Base-by-base conservation (phyloP, 2,113 vertebrate genomes). In the Centropristis striata region DNA sequence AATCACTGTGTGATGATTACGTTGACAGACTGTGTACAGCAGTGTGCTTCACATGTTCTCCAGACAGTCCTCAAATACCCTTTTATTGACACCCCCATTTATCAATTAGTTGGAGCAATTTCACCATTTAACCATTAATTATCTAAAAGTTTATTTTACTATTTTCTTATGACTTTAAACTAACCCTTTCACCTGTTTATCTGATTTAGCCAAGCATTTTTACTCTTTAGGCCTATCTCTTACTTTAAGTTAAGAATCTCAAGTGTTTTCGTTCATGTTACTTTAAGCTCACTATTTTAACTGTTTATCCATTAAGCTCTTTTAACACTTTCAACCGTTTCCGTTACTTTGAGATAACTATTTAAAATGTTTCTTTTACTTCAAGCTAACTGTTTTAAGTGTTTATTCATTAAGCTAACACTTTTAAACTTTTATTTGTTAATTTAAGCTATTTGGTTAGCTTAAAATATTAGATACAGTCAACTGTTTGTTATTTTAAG, bases 1-100 rank as follows among this genome's bases (percentile, higher is more conserved):
- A 54, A 32, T 72, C 71, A 72, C 44, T 57, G 20, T n/a, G 55
- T 23, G 44, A 63, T 51, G 53, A 69, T 58, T 32, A 65, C n/a
- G 21, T 15, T 71, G 53, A 16, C 47, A 65, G 37, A 71, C 65
- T 23, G 59, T 27, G 59, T 55, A 7, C 8, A 18, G 63, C 11
- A 70, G 4, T n/a, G 4, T n/a, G 28, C 66, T 71, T 79, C 42
- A 14, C 42, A 65, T 49, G 15, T 66, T 47, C 23, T 1, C 8
- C 27, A 5, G 8, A 15, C 37, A 28, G 23, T 16, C 23, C n/a
- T 46, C 12, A 66, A 25, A 60, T 46, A 23, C 27, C 39, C 10
- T 8, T 57, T 11, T 1, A 68, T 8, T 2, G 2, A 51, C 37
- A 47, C 12, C 25, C 39, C 18, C 4, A 20, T 51, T 39, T 27